Evolutionary conservation across 2,113 vertebrate genomes (phyloP).

Genomic region (Carollia perspicillata): DNA sequence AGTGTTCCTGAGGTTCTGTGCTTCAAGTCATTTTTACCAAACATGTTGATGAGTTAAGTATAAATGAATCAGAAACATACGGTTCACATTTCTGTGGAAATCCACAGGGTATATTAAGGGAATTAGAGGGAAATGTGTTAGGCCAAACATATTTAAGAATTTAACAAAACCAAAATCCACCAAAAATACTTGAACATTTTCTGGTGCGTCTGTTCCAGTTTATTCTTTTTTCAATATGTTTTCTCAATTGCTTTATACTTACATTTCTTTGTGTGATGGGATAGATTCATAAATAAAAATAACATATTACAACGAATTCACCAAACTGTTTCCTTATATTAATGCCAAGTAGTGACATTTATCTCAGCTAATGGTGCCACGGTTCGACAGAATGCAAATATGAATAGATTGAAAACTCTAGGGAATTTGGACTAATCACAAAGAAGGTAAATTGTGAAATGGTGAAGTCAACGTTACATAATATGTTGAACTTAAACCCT

Average conservation of each 20-base stretch:
- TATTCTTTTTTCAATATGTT: slow-evolving; percentile 49
- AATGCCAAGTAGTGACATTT: slow-evolving; percentile 47
- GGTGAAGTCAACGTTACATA: neutral
- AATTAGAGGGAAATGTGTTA: slow-evolving; percentile 77
- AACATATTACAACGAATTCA: slow-evolving; percentile 10
- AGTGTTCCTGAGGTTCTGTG: slow-evolving; percentile 47
- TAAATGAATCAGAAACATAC: slow-evolving; percentile 75
- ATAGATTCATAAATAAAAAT: slow-evolving; percentile 30
- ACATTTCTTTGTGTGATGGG: slow-evolving; percentile 22
- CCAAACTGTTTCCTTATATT: neutral
- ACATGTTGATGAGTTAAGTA: slow-evolving; percentile 77
- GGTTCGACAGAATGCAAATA: slow-evolving; percentile 22
- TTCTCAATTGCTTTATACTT: slow-evolving; percentile 47
- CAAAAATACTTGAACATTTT: slow-evolving; percentile 71
- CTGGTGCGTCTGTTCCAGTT: slow-evolving; percentile 57
- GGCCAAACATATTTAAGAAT: slow-evolving; percentile 76
- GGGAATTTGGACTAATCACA: slow-evolving; percentile 25
- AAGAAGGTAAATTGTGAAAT: slow-evolving; percentile 8
- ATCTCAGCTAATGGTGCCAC: slow-evolving; percentile 10
- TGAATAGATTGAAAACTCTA: slow-evolving; percentile 18
- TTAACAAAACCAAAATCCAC: slow-evolving; percentile 72
- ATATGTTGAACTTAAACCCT: slow-evolving; percentile 23
- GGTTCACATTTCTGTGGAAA: slow-evolving; percentile 75
- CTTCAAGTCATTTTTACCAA: slow-evolving; percentile 64
- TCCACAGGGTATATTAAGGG: slow-evolving; percentile 77